Evolutionary conservation across 2,888 invertebrate species (phyloP), one percentile per base, ranked within the genome.

Genomic region (Epicampocera succincta): DNA sequence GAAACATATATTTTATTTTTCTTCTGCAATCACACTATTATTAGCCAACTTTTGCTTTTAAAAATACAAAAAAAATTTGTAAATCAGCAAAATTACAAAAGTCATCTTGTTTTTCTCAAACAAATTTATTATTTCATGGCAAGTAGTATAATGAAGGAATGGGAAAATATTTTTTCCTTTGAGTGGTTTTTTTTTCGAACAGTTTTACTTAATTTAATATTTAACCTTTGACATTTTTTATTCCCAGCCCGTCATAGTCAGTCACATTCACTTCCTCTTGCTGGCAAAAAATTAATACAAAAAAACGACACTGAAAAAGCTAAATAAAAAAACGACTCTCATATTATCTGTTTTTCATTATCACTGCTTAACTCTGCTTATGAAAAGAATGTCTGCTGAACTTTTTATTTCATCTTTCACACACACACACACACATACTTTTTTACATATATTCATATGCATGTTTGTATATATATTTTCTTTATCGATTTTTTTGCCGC

Each of bases 291-390:
- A 38, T 33, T 33, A 33, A 33, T 9, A 33, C 5, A 42, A 66
- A 75, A 58, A 48, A 29, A 40, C 3, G n/a, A 25, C 25, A 54
- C 1, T 3, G 3, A 44, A 12, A 2, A 54, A 15, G 17, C 6
- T 38, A 4, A 11, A 40, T 61, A 61, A 17, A 25, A 46, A 61
- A 75, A 69, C 56, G 25, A 6, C 61, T 61, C 40, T 15, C 66
- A 61, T 73, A 52, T 60, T 78, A 72, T 78, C 72, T 66, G 72
- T 60, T 78, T 78, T 78, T 78, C 78, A 78, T 78, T 78, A 78
- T 78, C 78, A 73, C 78, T 78, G 78, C 54, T 73, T 78, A 78
- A 78, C 65, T 72, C 60, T 52, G 66, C 66, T 73, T 66, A 46
- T 73, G 60, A 66, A 78, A 72, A 72, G 72, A 72, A 73, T 73